Base-by-base conservation (phyloP, 2,113 vertebrate genomes). In the Nerophis lumbriciformis region DNA sequence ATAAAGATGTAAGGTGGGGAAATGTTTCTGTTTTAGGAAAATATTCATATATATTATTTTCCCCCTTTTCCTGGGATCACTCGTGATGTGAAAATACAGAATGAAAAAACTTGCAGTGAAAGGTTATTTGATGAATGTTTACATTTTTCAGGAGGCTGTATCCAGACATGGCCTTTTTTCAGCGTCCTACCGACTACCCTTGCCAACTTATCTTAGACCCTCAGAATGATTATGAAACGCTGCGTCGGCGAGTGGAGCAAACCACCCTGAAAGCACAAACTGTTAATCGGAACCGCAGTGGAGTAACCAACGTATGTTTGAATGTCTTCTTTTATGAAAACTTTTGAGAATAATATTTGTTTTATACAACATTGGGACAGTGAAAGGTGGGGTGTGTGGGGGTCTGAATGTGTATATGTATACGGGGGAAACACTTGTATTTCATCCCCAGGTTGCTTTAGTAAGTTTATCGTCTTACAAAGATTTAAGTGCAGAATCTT, bases 161-260 rank as follows among this genome's bases (percentile, higher is more conserved):
- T 63, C 97, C 97, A 1, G 95, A 99, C 80, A 98, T 98, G 89
- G 96, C 95, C 0, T 99, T 99, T 80, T 99, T 99, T 88, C 95
- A 98, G 88, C 91, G 94, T 14, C 91, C 93, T 1, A 99, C 97
- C 0, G 94, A 96, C 1, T 98, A 96, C 75, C 96, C 97, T 1
- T 97, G 94, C 71, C 92, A 94, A 45, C 73, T 99, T 1, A 97
- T 99, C 84, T 80, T 99, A 76, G 95, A 99, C 71, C 95, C 95
- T 0, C 94, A 97, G 79, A 99, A 98, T 0, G 95, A 98, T 49
- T 98, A 96, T 0, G 97, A 98, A 89, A 99, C 97, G 0, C 89
- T 99, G 39, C 91, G 96, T 3, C 87, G 91, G 53, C 89, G 97
- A 0, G 96, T 98, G 37, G 96, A 98, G 9, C 97, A 98, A 77